Evolutionary conservation across 2,888 invertebrate genomes (phyloP), one percentile per base, ranked within the genome.

Genomic region (Trichogramma evanescens): DNA sequence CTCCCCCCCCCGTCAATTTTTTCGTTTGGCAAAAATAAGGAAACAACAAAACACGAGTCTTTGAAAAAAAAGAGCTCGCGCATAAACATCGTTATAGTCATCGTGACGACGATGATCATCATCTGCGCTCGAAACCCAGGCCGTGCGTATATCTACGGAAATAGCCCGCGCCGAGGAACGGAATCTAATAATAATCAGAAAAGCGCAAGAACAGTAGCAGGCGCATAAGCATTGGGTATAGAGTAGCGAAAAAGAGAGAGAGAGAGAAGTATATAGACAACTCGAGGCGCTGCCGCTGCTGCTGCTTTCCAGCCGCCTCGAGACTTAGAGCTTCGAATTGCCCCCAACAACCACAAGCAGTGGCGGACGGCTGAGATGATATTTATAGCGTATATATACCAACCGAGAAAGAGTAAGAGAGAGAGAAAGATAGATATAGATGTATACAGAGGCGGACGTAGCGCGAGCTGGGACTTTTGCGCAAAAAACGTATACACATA

Each of bases 91-190:
- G 26, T 26, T 26, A 26, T 26, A 26, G 26, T 26, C 26, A 26
- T 26, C 26, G 26, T 2, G 26, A 26, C 26, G 26, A 26, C 26
- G 26, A 26, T 26, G 26, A 26, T 26, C 26, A 26, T 26, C 26
- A 26, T 26, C 26, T 26, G 26, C 26, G 26, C 26, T 26, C 26
- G 26, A 26, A 26, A 26, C 50, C 64, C 61, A 61, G 58, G 66
- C 58, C 55, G 66, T 66, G 65, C 66, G 67, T 63, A 67, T 68
- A 73, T 72, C 70, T 70, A 75, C 76, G 73, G 71, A 77, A 76
- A 77, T 77, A 77, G 76, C 73, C 71, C 68, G 71, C 69, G 67
- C 70, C 70, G 70, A 66, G 69, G 70, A 69, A 68, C 75, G 69
- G 70, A 69, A 68, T 75, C 74, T 76, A 77, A 74, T 73, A 77